These are phyloP conservation scores for Eupeodes corollae DNA, from an alignment of 1,140 invertebrate genomes.

Conservation along the genomic window DNA sequence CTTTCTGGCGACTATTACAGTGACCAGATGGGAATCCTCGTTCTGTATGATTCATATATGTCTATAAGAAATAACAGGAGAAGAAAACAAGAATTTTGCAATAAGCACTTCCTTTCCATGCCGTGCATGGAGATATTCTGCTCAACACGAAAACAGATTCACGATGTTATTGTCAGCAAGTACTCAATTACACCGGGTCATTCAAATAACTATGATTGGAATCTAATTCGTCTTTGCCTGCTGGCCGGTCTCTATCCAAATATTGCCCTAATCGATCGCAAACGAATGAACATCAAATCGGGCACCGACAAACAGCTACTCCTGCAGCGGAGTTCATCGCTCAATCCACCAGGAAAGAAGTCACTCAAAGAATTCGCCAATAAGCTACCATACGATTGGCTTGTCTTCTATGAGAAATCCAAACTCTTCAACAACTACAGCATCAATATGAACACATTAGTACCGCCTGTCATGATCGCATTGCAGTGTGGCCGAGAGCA, in stretches of 20 bases:
- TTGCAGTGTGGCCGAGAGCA: constrained; percentile 52
- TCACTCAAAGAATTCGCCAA: constrained; percentile 30
- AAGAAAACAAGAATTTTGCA: constrained; percentile 11
- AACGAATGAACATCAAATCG: constrained; percentile 37
- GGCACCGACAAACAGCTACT: constrained; percentile 60
- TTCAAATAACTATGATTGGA: constrained; percentile 56
- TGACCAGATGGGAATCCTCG: constrained; percentile 80
- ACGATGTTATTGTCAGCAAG: constrained; percentile 11
- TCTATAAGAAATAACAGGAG: neutral
- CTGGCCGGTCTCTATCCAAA: constrained; percentile 81
- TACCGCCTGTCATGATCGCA: constrained; percentile 66
- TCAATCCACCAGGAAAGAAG: constrained; percentile 37
- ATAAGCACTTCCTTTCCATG: constrained; percentile 11
- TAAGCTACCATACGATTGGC: constrained; percentile 63
- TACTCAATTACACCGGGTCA: neutral
- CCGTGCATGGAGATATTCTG: constrained; percentile 23
- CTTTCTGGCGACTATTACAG: constrained; percentile 51
- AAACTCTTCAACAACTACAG: constrained; percentile 51
- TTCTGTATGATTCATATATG: constrained; percentile 15
- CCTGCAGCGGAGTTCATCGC: constrained; percentile 61
- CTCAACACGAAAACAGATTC: constrained; percentile 15
- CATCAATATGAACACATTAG: constrained; percentile 60
- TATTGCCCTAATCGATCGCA: constrained; percentile 50
- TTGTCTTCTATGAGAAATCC: constrained; percentile 74
- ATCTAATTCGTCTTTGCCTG: constrained; percentile 79